Base-by-base conservation (phyloP, 2,888 invertebrate genomes). In the Baronia brevicornis region DNA sequence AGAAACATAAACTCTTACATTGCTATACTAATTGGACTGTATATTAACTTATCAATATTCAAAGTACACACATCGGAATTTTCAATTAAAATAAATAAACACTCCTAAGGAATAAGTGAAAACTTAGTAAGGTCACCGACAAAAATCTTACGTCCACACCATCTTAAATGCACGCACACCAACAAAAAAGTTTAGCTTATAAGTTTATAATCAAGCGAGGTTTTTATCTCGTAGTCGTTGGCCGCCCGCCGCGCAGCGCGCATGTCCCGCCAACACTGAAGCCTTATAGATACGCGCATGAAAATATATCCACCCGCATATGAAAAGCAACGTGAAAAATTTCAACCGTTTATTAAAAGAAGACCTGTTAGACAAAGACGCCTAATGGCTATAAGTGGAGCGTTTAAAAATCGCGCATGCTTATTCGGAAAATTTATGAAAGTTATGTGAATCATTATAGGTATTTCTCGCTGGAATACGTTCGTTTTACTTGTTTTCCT, bases 181-280 rank as follows among this genome's bases (percentile, higher is more conserved):
- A 54, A 65, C 54, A 67, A 74, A 80, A 77, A 84, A 79, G 74
- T 78, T 75, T 74, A 80, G 75, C 82, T 80, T 77, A 80, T 80
- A 82, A 82, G 79, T 80, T 84, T 80, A 80, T 82, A 84, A 80
- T 82, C 77, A 82, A 78, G 70, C 74, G 67, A 63, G 69, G 82
- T 82, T 82, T 82, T 82, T 84, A 84, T 84, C 82, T 79, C 67
- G 78, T 80, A 84, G 84, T 84, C 78, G 75, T 58, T 66, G 67
- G 69, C 65, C 70, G 79, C 51, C 65, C 71, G 78, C 62, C 78
- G 73, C 51, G 63, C 66, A 55, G 79, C 54, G 77, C 70, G 75
- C 78, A 80, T 79, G 84, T 78, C 66, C 52, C 54, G 49, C 44
- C 42, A 41, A 54, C 60, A 63, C 63, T 60, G 60, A 65, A 66